phyloP scores from a whole-genome alignment of 2,797 vertebrate genomes.

The Lepilemur ruficaudatus region DNA sequence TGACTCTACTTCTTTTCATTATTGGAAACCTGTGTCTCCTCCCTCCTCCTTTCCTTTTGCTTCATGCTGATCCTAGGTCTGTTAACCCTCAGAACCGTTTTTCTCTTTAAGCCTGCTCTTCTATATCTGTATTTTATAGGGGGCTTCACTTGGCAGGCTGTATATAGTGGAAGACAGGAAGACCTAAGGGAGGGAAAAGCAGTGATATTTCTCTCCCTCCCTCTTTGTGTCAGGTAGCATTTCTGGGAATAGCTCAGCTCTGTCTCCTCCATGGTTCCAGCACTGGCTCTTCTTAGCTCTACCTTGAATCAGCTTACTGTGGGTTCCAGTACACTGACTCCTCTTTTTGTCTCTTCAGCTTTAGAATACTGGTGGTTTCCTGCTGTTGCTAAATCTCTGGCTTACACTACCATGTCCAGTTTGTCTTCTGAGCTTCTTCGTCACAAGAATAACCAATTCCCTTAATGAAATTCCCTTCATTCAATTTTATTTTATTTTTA shows the following conservation, averaged over 20 bases:
- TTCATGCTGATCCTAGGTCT: background rate
- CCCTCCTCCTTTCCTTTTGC: background rate
- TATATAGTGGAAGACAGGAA: background rate
- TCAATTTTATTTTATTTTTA: background rate
- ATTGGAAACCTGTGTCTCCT: background rate
- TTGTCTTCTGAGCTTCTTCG: background rate
- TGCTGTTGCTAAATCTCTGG: background rate
- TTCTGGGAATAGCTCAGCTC: background rate
- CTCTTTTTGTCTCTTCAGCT: background rate
- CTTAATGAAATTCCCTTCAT: constrained; percentile 9
- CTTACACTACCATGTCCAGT: background rate
- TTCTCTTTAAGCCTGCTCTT: background rate
- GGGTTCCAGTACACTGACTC: background rate
- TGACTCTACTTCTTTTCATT: background rate
- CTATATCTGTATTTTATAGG: background rate
- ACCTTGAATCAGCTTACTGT: background rate
- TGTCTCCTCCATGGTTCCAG: background rate
- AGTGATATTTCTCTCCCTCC: background rate
- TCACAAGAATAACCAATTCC: background rate
- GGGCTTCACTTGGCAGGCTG: background rate
- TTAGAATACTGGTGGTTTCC: background rate
- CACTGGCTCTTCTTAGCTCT: background rate
- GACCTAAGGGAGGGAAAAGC: background rate
- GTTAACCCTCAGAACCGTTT: background rate
- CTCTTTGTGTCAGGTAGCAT: background rate